A percentile compares a stretch with the other conserved stretches of the same genome.
Conservation (phyloP, 1,140 invertebrate genomes). For the Aculops lycopersici region DNA sequence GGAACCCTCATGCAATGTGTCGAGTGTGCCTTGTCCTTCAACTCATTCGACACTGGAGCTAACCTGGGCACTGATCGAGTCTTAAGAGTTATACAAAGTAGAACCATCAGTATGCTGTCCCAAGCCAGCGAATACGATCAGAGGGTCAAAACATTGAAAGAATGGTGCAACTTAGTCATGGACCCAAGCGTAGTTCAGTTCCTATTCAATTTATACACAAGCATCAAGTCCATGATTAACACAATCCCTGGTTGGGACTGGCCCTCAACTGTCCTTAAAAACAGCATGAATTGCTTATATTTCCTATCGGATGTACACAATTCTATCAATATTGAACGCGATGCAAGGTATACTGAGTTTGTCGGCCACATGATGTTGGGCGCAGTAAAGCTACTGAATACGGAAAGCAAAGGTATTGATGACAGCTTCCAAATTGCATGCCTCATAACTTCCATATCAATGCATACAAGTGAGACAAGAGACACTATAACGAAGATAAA, state of each 20-base stretch:
- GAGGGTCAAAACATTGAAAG: not conserved
- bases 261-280: not conserved
- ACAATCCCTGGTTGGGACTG: not conserved
- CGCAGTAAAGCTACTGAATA: constrained; percentile 28
- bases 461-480: no score
- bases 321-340: not conserved
- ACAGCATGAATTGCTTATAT: not conserved
- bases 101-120: not conserved
- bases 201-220: not conserved
- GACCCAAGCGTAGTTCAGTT: not conserved
- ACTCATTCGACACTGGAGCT: not conserved
- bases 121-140: not conserved
- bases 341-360: constrained; percentile 23
- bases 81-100: not conserved
- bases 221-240: not conserved
- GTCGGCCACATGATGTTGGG: constrained; percentile 31
- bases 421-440: not conserved
- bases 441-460: constrained; percentile 4
- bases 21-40: not conserved
- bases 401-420: constrained; percentile 1
- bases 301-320: not conserved
- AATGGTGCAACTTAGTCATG: not conserved
- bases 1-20: not conserved
- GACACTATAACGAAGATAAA: no score
- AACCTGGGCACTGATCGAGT: not conserved